Base-by-base conservation (phyloP, 2,888 invertebrate species). In the Alcis repandata region DNA sequence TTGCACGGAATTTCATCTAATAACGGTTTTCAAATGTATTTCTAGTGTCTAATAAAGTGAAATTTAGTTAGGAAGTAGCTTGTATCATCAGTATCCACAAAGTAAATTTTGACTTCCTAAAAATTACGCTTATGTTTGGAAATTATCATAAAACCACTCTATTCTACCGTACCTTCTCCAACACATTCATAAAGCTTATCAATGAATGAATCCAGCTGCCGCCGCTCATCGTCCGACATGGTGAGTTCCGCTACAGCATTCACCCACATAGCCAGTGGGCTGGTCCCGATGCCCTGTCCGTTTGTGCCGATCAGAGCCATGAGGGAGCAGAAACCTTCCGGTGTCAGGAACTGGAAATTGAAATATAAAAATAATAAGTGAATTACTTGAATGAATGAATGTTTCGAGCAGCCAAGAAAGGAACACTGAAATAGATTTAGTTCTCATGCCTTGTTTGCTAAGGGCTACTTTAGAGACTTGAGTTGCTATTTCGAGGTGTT, bases 271-370 rank as follows among this genome's bases (percentile, higher is more conserved):
- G 98, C 96, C 54, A 98, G 94, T 0, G 98, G 95, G 85, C 98
- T 98, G 0, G 98, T 97, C 2, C 98, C 99, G 60, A 99, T 96
- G 4, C 99, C 99, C 92, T 99, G 99, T 0, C 97, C 97, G 86
- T 99, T 99, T n/a, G 97, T 98, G 6, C 98, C 98, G 13, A 95
- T 88, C 27, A 97, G 82, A 0, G 96, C 96, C 93, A 95, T 93
- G 0, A 95, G 76, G 0, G 94, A 87, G 72, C 95, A 95, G 84
- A 99, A 98, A 0, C 98, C 98, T 73, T 97, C 97, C 0, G 96
- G 95, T 9, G 97, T 97, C 51, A 98, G 94, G 73, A 92, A 95
- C 95, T 94, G 83, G 46, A 85, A 85, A 1, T 20, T 27, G 2
- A 2, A 6, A 27, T 27, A 4, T 27, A 27, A 27, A 27, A 27